Base-by-base conservation (phyloP, 2,888 invertebrate genomes). In the Aproaerema taeniolella region DNA sequence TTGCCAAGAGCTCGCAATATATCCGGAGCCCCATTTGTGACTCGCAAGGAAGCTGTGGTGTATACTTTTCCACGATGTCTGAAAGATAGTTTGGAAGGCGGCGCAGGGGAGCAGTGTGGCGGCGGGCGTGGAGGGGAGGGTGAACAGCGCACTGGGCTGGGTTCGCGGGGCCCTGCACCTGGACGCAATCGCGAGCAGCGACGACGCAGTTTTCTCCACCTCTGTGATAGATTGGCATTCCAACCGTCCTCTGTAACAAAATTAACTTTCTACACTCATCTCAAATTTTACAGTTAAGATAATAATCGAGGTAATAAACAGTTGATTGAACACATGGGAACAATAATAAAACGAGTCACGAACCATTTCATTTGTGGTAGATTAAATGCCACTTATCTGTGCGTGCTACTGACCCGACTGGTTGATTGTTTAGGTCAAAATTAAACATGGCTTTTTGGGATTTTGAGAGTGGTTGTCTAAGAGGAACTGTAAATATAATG, bases 221-320 rank as follows among this genome's bases (percentile, higher is more conserved):
- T 88, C 70, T 93, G 92, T 34, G 92, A 91, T 50, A 93, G 88
- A 63, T 91, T 92, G 50, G 92, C 91, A 69, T 92, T 92, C 91
- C 91, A 91, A 61, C 90, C 88, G 66, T 92, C 87, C 70, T 92
- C 92, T 92, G 88, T 53, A 88, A 89, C 49, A 9, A 14, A n/a
- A 34, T 2, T n/a, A 26, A 33, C 13, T n/a, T n/a, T n/a, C n/a
- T n/a, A n/a, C n/a, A n/a, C n/a, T 6, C 20, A 7, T 20, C 20
- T 20, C 5, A n/a, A 20, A 20, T 7, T 20, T 7, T 7, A 20
- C 20, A 20, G 20, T 4, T 20, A 20, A 20, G 4, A 4, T 20
- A 20, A 26, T 6, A 26, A 26, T 26, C 2, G n/a, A 9, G 6
- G 6, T 6, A n/a, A n/a, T n/a, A n/a, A n/a, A n/a, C n/a, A n/a